Percentiles rank a stretch among this genome's conserved stretches.
phyloP scores from a whole-genome alignment of 2,797 vertebrate genomes.

The Schizopygopsis pylzovi region DNA sequence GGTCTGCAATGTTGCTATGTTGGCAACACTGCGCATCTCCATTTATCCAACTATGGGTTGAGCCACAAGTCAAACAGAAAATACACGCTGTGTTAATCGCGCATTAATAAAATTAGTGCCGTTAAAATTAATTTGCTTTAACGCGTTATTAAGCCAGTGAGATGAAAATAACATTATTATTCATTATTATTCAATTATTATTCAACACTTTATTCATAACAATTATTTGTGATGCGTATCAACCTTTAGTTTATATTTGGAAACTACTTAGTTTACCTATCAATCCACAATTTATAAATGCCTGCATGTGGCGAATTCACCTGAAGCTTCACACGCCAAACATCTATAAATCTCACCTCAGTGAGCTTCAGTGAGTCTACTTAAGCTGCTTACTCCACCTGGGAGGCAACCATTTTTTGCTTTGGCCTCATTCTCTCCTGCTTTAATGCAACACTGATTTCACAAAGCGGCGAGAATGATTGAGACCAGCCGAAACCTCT shows the following conservation, averaged over 20 bases:
- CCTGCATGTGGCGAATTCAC: constrained; percentile 10
- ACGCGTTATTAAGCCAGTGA: no score
- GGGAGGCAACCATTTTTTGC: constrained; percentile 27
- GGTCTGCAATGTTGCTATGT: no score
- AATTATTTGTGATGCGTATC: neutral
- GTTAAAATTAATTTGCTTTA: no score
- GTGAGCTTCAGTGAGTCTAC: constrained; percentile 20
- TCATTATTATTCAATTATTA: no score
- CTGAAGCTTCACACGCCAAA: constrained; percentile 1
- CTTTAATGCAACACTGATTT: no score
- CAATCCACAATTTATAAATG: constrained; percentile 3
- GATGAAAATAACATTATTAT: neutral
- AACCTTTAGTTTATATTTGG: neutral
- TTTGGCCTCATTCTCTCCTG: neutral
- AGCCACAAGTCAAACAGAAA: no score
- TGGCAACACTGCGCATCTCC: no score
- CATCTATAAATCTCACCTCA: constrained; percentile 22
- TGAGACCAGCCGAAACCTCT: no score
- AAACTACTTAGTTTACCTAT: neutral
- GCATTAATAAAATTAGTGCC: no score
- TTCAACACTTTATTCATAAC: neutral
- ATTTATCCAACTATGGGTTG: no score
- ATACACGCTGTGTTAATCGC: no score
- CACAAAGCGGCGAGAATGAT: no score
- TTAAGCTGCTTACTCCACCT: constrained; percentile 16